Evolutionary conservation across 2,888 invertebrate genomes (phyloP), one percentile per base, ranked within the genome.

Genomic region (Neoascia interrupta): DNA sequence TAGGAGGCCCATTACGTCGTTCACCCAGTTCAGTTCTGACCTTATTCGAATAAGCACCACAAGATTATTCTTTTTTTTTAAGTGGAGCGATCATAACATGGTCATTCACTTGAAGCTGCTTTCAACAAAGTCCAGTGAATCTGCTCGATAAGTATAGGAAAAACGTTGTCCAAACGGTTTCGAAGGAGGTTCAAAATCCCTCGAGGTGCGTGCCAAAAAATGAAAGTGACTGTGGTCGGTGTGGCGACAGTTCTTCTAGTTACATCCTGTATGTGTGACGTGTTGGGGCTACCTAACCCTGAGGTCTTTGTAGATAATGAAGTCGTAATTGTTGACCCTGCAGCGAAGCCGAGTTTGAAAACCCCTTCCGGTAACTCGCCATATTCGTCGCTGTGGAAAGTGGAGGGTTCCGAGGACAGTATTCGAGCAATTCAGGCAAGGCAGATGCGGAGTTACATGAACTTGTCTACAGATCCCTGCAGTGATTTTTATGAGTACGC

Each of bases 401-500:
- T 75, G 1, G 43, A 63, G n/a, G 79, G 60, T 8, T 56, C 58
- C 6, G 60, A 79, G 37, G 43, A 74, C 47, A 58, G 28, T 13
- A 73, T 73, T 36, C 19, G 63, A n/a, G 26, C 63, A 2, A 72
- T 76, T 19, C 80, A 75, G 19, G 60, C 68, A 5, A 73, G 75
- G 47, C 36, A 73, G n/a, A 76, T 81, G 70, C 47, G 56, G 6
- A 73, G 54, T 6, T 81, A 73, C 11, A 80, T 82, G 75, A 75
- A 82, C 43, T 16, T 41, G 3, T 51, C 66, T 0, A 58, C 53
- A 1, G 28, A 80, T 54, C 81, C 82, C 1, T 82, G 82, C 43
- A 69, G 75, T 19, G 75, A 82, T 49, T 82, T 82, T n/a, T 81
- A 81, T 18, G 69, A 81, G 53, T 82, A 79, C 21, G 79, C 79